phyloP scores from a whole-genome alignment of 1,140 invertebrate genomes.

The Nephila pilipes region DNA sequence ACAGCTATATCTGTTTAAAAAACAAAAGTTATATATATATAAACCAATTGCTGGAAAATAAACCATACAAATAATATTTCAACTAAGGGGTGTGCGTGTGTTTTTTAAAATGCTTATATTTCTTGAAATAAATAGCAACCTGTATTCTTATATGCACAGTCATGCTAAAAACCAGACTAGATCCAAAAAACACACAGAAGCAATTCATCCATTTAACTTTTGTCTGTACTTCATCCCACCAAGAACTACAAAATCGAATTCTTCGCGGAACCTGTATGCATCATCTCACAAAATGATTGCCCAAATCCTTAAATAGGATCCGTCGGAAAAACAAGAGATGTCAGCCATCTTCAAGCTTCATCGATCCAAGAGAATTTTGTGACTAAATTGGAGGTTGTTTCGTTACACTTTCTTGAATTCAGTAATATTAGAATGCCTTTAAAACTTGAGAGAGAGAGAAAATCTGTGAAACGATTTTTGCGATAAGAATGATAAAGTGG shows the following conservation, averaged over 20 bases:
- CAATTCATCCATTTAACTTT: neutral
- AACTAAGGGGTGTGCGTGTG: too few species aligned
- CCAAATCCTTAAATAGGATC: constrained; percentile 11
- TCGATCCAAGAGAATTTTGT: neutral
- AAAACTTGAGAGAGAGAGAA: neutral
- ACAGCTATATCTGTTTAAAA: too few species aligned
- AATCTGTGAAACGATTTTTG: neutral
- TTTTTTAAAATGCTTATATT: neutral
- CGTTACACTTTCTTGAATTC: constrained; percentile 35
- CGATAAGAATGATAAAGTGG: neutral
- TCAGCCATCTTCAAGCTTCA: neutral
- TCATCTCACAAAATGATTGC: constrained; percentile 1
- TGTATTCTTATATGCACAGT: neutral
- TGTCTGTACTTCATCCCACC: neutral
- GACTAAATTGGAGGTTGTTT: constrained; percentile 6
- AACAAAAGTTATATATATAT: too few species aligned
- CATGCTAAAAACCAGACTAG: neutral
- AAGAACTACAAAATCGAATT: neutral
- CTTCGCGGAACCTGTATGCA: neutral
- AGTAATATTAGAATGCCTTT: neutral
- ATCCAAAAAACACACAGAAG: neutral
- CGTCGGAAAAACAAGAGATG: neutral
- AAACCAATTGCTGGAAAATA: too few species aligned
- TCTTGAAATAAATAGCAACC: neutral
- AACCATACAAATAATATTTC: too few species aligned